phyloP scores from a whole-genome alignment of 2,797 vertebrate genomes.

The Peromyscus aztecus region DNA sequence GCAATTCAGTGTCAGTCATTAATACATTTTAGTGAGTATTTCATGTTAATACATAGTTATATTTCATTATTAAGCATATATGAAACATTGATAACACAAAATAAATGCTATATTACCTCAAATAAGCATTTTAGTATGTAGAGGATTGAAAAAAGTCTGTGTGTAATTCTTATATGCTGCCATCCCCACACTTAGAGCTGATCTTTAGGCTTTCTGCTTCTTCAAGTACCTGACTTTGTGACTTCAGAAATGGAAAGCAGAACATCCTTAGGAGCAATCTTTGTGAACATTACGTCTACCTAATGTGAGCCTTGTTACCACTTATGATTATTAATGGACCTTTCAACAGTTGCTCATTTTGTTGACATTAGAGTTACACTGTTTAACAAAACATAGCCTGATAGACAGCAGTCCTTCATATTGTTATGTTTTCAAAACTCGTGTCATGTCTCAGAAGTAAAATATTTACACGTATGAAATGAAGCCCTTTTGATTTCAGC shows the following conservation, averaged over 20 bases:
- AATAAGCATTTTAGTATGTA: not conserved
- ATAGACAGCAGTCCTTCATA: constrained; percentile 45
- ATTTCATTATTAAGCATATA: constrained; percentile 33
- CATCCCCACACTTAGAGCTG: not conserved
- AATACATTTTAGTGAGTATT: not conserved
- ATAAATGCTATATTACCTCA: not conserved
- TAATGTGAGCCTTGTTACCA: constrained; percentile 14
- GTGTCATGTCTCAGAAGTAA: constrained; percentile 53
- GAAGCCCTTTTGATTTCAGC: constrained; percentile 51
- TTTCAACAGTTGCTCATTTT: constrained; percentile 63
- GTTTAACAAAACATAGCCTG: constrained; percentile 66
- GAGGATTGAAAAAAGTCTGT: not conserved
- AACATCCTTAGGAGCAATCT: constrained; percentile 19
- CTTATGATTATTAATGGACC: constrained; percentile 60
- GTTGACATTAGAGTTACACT: constrained; percentile 60
- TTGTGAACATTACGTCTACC: constrained; percentile 58
- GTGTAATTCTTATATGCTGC: constrained; percentile 28
- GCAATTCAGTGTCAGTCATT: not conserved
- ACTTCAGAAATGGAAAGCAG: constrained; percentile 18
- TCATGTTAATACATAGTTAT: not conserved
- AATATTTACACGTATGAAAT: constrained; percentile 72
- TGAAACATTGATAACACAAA: not conserved
- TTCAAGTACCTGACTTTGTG: constrained; percentile 4
- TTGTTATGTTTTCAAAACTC: constrained; percentile 66
- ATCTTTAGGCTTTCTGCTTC: not conserved